Percentiles rank a stretch among this genome's conserved stretches.
Conservation (phyloP, 1,140 invertebrate species). For the Drosophila biarmipes region DNA sequence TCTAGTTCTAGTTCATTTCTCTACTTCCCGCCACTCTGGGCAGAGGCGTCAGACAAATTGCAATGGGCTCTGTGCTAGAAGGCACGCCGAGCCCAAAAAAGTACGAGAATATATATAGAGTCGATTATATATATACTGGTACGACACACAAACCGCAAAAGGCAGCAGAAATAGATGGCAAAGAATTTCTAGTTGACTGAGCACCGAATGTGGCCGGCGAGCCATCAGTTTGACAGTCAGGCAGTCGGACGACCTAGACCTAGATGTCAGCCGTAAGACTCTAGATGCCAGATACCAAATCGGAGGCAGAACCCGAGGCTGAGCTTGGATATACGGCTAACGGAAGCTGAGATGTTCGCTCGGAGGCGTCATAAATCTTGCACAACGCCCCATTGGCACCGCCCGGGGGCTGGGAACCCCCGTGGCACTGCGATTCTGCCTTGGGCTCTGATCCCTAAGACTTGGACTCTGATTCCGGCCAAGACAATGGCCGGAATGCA, state of each 20-base stretch:
- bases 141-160: constrained; percentile 67
- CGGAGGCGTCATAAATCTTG: constrained; percentile 78
- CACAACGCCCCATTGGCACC: constrained; percentile 72
- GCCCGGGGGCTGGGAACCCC: constrained; percentile 36
- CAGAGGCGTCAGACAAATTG: constrained; percentile 44
- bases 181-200: constrained; percentile 75
- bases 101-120: constrained; percentile 34
- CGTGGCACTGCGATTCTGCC: constrained; percentile 2
- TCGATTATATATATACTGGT: constrained; percentile 15
- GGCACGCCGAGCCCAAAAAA: constrained; percentile 46
- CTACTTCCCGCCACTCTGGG: constrained; percentile 27
- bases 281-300: constrained; percentile 8
- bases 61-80: constrained; percentile 48
- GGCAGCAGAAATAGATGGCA: constrained; percentile 72
- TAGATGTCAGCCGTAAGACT: constrained; percentile 36
- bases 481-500: constrained; percentile 60
- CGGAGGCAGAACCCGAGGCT: constrained; percentile 31
- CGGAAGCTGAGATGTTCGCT: constrained; percentile 55
- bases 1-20: constrained; percentile 19
- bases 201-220: constrained; percentile 39
- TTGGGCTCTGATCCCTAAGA: constrained; percentile 15
- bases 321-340: constrained; percentile 42
- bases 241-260: constrained; percentile 69
- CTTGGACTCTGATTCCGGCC: constrained; percentile 17
- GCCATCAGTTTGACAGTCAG: constrained; percentile 49